Evolutionary conservation across 2,797 vertebrate species (phyloP).

Genomic region (Austrolebias charrua): DNA sequence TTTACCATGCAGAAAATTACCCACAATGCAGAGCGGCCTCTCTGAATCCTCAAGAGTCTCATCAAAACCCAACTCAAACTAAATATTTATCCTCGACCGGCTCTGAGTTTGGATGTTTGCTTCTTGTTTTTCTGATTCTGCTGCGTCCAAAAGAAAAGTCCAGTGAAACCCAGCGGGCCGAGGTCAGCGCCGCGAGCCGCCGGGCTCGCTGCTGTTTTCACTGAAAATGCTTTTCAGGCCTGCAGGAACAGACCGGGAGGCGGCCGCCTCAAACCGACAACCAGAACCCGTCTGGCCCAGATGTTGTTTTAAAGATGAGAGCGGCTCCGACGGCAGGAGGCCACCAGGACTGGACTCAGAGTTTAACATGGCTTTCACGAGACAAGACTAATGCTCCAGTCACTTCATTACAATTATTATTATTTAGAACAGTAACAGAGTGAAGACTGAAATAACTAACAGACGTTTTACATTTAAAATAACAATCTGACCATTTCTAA

Average conservation of each 20-base stretch:
- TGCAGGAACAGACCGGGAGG: conserved; percentile 11
- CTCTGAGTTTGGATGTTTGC: conserved; percentile 27
- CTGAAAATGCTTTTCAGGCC: conserved; percentile 55
- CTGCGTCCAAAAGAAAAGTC: conserved; percentile 38
- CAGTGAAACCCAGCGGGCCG: conserved; percentile 22
- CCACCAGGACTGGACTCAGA: no score
- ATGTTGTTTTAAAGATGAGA: neutral
- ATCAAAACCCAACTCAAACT: conserved; percentile 37
- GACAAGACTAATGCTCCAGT: no score
- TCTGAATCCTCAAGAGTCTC: conserved; percentile 44
- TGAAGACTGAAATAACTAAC: no score
- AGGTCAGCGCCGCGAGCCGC: conserved; percentile 36
- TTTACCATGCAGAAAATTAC: conserved; percentile 21
- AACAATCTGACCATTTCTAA: no score
- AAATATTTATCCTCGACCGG: conserved; percentile 52
- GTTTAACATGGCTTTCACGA: no score
- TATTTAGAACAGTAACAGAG: no score
- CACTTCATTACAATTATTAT: no score
- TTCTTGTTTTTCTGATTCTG: conserved; percentile 35
- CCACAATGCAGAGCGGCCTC: conserved; percentile 8
- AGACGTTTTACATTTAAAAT: no score
- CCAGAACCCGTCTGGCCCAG: neutral
- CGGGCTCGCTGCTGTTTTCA: conserved; percentile 41
- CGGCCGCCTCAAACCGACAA: neutral
- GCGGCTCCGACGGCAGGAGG: no score